A percentile compares a stretch with the other conserved stretches of the same genome.
phyloP scores from a whole-genome alignment of 2,113 vertebrate genomes.

The Trogon surrucura region DNA sequence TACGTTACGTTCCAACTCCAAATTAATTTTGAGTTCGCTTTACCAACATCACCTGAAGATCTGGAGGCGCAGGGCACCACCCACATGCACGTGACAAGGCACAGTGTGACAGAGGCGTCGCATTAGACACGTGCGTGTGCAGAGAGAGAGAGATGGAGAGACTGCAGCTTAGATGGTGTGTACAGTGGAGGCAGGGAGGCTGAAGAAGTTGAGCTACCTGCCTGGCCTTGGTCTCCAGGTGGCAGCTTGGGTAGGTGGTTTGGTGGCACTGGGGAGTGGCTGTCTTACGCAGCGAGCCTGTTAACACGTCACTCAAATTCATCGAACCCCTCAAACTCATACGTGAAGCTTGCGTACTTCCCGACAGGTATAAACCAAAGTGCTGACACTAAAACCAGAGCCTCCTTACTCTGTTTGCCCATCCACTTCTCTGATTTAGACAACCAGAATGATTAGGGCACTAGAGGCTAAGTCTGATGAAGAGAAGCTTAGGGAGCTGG shows the following conservation, averaged over 20 bases:
- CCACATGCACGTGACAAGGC: neutral
- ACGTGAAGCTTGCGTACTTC: neutral
- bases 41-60: neutral
- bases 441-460: too few species aligned
- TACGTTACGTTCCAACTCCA: neutral
- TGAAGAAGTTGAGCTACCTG: neutral
- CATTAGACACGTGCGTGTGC: fast-evolving
- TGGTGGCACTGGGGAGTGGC: fast-evolving
- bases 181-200: neutral
- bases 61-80: neutral
- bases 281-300: neutral
- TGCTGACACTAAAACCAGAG: neutral
- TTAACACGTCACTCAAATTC: neutral
- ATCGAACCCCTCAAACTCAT: neutral
- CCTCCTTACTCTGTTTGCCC: neutral
- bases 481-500: too few species aligned
- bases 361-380: neutral
- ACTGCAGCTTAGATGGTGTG: fast-evolving
- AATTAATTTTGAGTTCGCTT: neutral
- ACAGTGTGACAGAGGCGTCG: neutral
- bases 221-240: neutral
- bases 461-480: too few species aligned
- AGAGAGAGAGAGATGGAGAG: neutral
- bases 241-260: neutral
- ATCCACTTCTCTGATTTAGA: neutral